A percentile compares a stretch with the other conserved stretches of the same genome.
Evolutionary conservation across 53 echinoderm and acorn worm genomes (phyloP).

Genomic region (Holothuria scabra): DNA sequence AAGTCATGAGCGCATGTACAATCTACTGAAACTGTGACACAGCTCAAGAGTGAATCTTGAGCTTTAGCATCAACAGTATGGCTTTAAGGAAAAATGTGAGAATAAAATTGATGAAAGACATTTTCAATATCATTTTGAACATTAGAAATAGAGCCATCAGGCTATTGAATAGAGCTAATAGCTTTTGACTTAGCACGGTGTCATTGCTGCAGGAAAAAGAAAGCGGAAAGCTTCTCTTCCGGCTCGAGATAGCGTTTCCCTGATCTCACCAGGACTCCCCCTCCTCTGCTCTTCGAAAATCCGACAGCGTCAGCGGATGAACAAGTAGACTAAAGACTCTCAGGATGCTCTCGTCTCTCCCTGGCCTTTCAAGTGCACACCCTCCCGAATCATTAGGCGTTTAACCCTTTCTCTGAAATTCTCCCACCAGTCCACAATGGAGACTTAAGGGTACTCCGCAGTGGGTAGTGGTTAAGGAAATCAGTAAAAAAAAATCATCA

Average conservation of each 20-base stretch:
- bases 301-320: background rate
- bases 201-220: slow-evolving; percentile 21
- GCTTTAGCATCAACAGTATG: background rate
- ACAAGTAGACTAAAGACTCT: slow-evolving; percentile 2
- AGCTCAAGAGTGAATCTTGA: background rate
- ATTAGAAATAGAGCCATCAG: background rate
- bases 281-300: background rate
- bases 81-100: background rate
- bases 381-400: slow-evolving; percentile 47
- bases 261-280: slow-evolving; percentile 11
- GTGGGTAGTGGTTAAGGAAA: slow-evolving; percentile 12
- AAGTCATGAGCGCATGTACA: background rate
- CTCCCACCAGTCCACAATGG: slow-evolving; percentile 64
- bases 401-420: slow-evolving; percentile 43
- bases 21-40: background rate
- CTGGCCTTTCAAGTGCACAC: background rate
- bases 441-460: slow-evolving; percentile 58
- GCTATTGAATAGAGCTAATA: background rate
- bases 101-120: slow-evolving; percentile 20
- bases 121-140: background rate
- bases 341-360: background rate
- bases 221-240: slow-evolving; percentile 37
- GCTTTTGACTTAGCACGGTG: slow-evolving; percentile 17
- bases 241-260: slow-evolving; percentile 46
- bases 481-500: slow-evolving; percentile 40